These are phyloP conservation scores for Riptortus pedestris DNA, from an alignment of 1,140 invertebrate genomes.

Conservation along the genomic window DNA sequence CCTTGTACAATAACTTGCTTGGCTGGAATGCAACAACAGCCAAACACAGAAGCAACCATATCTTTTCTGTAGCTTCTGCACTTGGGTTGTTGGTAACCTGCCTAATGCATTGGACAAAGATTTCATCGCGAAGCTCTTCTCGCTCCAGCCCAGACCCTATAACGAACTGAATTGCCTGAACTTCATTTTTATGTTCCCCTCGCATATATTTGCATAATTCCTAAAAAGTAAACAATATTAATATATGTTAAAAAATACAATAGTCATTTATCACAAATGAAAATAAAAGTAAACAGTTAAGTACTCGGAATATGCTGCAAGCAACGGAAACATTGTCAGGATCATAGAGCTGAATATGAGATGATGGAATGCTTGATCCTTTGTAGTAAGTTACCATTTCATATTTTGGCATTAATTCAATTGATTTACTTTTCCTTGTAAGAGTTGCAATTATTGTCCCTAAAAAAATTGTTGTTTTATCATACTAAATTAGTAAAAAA, in stretches of 20 bases:
- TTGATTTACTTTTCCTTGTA: slow-evolving; percentile 64
- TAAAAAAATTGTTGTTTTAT: slow-evolving; percentile 31
- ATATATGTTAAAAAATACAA: slow-evolving; percentile 1
- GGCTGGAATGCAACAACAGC: slow-evolving; percentile 86
- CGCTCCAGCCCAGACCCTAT: slow-evolving; percentile 76
- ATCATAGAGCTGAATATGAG: slow-evolving; percentile 90
- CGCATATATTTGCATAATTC: slow-evolving; percentile 78
- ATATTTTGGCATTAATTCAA: slow-evolving; percentile 73
- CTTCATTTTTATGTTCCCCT: slow-evolving; percentile 71
- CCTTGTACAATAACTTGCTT: slow-evolving; percentile 71
- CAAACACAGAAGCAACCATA: slow-evolving; percentile 83
- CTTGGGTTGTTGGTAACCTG: slow-evolving; percentile 49
- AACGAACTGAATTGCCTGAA: slow-evolving; percentile 69
- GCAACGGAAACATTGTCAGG: slow-evolving; percentile 84
- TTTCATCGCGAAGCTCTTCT: slow-evolving; percentile 80
- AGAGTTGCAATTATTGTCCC: slow-evolving; percentile 79
- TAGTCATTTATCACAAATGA: neutral
- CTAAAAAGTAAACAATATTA: slow-evolving; percentile 37
- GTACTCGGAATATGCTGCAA: slow-evolving; percentile 78
- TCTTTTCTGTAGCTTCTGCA: slow-evolving; percentile 41
- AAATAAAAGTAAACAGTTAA: neutral
- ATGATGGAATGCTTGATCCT: slow-evolving; percentile 77
- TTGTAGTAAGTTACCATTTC: slow-evolving; percentile 89
- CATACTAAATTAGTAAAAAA: too few relatives aligned
- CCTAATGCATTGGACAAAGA: slow-evolving; percentile 77